These are phyloP conservation scores for Platorchestia sp. DNA, from an alignment of 1,140 invertebrate species.

Conservation along the genomic window DNA sequence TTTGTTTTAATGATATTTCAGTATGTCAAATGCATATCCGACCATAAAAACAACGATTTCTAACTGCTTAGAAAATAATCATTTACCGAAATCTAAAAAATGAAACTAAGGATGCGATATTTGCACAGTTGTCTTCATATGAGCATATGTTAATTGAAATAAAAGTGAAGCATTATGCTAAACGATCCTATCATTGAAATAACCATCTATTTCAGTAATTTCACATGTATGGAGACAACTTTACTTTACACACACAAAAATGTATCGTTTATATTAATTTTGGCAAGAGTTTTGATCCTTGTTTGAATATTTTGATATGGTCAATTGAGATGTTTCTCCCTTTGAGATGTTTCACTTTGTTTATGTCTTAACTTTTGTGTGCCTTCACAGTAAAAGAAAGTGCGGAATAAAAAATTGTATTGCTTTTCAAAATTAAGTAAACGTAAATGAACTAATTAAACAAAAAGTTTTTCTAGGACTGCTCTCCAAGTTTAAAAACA, in stretches of 20 bases:
- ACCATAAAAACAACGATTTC: too few species aligned
- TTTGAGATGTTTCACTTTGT: neutral
- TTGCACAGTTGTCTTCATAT: too few species aligned
- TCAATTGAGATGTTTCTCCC: neutral
- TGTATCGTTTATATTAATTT: too few species aligned
- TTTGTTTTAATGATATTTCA: too few species aligned
- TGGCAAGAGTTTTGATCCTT: neutral
- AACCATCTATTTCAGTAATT: neutral
- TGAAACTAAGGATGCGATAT: too few species aligned
- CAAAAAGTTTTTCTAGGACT: neutral
- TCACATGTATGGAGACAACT: neutral
- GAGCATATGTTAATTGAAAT: too few species aligned
- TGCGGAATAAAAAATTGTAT: neutral
- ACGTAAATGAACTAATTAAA: neutral
- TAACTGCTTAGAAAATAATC: too few species aligned
- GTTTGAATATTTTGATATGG: neutral
- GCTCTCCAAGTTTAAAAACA: neutral
- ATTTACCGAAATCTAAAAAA: too few species aligned
- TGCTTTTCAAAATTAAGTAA: neutral
- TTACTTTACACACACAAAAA: neutral
- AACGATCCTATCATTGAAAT: neutral
- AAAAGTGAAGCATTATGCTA: too few species aligned
- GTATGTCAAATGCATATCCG: too few species aligned
- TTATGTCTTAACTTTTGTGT: neutral
- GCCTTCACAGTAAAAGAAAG: neutral